Evolutionary conservation across 2,797 vertebrate genomes (phyloP), one percentile per base, ranked within the genome.

Genomic region (Ficedula albicollis): DNA sequence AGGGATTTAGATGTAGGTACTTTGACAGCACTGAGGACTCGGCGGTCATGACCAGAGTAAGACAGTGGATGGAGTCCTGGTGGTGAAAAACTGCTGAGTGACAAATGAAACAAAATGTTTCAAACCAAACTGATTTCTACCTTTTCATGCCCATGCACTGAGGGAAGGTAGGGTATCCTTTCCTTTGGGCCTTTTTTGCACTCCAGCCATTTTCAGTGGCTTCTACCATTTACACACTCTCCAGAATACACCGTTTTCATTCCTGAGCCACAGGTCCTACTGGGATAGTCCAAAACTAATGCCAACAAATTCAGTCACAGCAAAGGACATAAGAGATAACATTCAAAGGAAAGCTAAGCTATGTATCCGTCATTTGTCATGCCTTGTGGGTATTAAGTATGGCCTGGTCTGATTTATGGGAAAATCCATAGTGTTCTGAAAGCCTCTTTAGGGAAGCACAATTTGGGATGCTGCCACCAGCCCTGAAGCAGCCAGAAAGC

Each of bases 61-160:
- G 34, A 38, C 7, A 64, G 41, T 0, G 1, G 29, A 36, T 3
- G 10, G 59, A 76, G 26, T 18, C 22, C 22, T 2, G 1, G 11
- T 8, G 70, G 15, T 36, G 41, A 90, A 69, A 73, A 66, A 16
- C 10, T n/a, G 13, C 27, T 68, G 15, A 5, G 5, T 25, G 22
- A 29, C 46, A 51, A 76, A 82, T 22, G 9, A 77, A 83, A 63
- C 18, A 19, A 68, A 62, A 9, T 6, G 3, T 44, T 55, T 36
- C 36, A 90, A 81, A 63, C 13, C 4, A 67, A 75, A 64, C 6
- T 2, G 0, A 39, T 30, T 78, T 87, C 34, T 34, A 2, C 52
- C 18, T 52, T 88, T 70, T 9, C 4, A 0, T 4, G 25, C 26
- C 58, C 41, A 22, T 8, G 7, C 17, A 15, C 4, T 3, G 11